phyloP scores from a whole-genome alignment of 2,888 invertebrate species.

The Orchesellides sinensis region DNA sequence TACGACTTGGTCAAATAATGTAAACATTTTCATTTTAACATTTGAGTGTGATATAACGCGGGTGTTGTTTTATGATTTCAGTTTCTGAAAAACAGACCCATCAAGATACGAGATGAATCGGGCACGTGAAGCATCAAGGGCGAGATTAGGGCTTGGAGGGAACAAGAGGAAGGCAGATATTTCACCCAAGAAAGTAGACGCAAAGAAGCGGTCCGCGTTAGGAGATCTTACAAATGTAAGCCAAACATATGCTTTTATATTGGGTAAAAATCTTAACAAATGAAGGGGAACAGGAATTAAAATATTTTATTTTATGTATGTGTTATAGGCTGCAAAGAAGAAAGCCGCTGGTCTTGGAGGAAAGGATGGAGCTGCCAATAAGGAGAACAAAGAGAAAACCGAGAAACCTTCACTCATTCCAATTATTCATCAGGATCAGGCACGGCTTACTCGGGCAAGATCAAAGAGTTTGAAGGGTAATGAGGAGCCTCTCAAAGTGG shows the following conservation, averaged over 20 bases:
- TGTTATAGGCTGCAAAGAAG: conserved; percentile 62
- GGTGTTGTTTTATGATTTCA: background rate
- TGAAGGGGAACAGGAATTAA: background rate
- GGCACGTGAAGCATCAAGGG: conserved; percentile 37
- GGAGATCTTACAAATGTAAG: conserved; percentile 82
- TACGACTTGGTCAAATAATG: too few relatives aligned
- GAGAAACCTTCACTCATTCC: conserved; percentile 56
- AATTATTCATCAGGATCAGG: conserved; percentile 9
- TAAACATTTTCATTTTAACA: too few relatives aligned
- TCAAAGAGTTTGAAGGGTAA: conserved; percentile 78
- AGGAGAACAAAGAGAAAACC: conserved; percentile 75
- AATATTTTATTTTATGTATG: background rate
- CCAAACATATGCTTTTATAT: background rate
- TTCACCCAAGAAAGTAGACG: conserved; percentile 83
- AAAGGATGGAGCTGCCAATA: conserved; percentile 77
- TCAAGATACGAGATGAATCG: conserved; percentile 58
- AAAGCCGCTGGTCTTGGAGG: conserved; percentile 77
- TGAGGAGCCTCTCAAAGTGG: conserved; percentile 21
- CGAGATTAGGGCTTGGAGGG: conserved; percentile 31
- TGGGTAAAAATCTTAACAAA: background rate
- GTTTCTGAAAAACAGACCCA: background rate
- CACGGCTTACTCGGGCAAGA: conserved; percentile 79
- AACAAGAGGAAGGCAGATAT: conserved; percentile 88
- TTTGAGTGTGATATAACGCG: too few relatives aligned
- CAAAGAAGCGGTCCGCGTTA: conserved; percentile 88